Conservation (phyloP, 2,113 vertebrate genomes). For the Scolopax mira region DNA sequence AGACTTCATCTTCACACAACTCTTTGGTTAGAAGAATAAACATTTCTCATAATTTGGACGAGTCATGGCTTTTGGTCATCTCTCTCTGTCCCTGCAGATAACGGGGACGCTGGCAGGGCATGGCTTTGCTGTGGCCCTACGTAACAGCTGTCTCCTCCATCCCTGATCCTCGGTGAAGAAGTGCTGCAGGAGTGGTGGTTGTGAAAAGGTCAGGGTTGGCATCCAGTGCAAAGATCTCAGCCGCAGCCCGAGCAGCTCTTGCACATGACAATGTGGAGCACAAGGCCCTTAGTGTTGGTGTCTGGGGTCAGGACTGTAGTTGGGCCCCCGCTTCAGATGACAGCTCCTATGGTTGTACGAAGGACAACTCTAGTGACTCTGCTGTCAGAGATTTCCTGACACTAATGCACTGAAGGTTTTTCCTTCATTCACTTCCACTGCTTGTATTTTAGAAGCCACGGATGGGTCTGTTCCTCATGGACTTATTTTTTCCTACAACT, state of each 20-base stretch:
- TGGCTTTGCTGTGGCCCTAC: background rate
- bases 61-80: background rate
- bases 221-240: accelerated
- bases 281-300: background rate
- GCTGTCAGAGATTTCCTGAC: background rate
- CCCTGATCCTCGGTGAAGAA: accelerated
- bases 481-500: background rate
- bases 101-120: background rate
- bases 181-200: background rate
- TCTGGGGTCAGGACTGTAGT: background rate
- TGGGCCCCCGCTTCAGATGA: background rate
- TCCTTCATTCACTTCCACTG: accelerated
- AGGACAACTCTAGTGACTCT: background rate
- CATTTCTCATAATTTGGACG: background rate
- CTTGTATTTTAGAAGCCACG: background rate
- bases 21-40: background rate
- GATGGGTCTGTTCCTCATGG: background rate
- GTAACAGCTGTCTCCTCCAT: background rate
- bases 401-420: background rate
- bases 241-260: accelerated
- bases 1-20: background rate
- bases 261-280: accelerated
- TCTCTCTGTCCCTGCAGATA: background rate
- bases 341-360: background rate
- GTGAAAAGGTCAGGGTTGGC: background rate